These are phyloP conservation scores for Pagetopsis macropterus DNA, from an alignment of 2,797 vertebrate species.

Conservation along the genomic window DNA sequence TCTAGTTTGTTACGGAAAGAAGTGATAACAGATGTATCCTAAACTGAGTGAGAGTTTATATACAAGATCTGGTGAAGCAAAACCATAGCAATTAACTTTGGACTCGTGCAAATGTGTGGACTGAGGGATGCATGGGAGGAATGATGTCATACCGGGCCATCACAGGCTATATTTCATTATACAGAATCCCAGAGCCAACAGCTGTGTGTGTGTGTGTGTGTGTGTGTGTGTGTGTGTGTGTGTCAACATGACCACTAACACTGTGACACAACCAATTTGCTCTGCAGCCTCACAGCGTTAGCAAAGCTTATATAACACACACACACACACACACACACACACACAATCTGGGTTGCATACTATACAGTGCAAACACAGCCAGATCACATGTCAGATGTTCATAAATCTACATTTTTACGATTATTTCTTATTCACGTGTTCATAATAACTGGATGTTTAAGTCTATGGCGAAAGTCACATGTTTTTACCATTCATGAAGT, in stretches of 20 bases:
- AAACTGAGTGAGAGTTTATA: slow-evolving; percentile 3
- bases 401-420: slow-evolving; percentile 37
- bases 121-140: slow-evolving; percentile 12
- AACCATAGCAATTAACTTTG: slow-evolving; percentile 1
- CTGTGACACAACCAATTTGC: slow-evolving; percentile 68
- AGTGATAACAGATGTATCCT: not conserved
- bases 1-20: slow-evolving; percentile 33
- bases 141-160: slow-evolving; percentile 58
- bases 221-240: slow-evolving; percentile 26
- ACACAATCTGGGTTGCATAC: slow-evolving; percentile 30
- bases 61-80: not conserved
- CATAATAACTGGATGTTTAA: not conserved
- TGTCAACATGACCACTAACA: slow-evolving; percentile 66
- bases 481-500: slow-evolving; percentile 18
- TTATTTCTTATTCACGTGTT: not conserved
- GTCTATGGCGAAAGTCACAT: not conserved
- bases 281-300: slow-evolving; percentile 38
- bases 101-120: slow-evolving; percentile 3
- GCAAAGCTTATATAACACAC: slow-evolving; percentile 58
- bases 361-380: slow-evolving; percentile 10
- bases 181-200: slow-evolving; percentile 36
- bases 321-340: slow-evolving; percentile 1
- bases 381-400: slow-evolving; percentile 46
- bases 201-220: slow-evolving; percentile 7
- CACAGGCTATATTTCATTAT: slow-evolving; percentile 41